Percentiles rank a stretch among this genome's conserved stretches.
These are phyloP conservation scores for Corynorhinus townsendii DNA, from an alignment of 2,113 vertebrate species.

Conservation along the genomic window DNA sequence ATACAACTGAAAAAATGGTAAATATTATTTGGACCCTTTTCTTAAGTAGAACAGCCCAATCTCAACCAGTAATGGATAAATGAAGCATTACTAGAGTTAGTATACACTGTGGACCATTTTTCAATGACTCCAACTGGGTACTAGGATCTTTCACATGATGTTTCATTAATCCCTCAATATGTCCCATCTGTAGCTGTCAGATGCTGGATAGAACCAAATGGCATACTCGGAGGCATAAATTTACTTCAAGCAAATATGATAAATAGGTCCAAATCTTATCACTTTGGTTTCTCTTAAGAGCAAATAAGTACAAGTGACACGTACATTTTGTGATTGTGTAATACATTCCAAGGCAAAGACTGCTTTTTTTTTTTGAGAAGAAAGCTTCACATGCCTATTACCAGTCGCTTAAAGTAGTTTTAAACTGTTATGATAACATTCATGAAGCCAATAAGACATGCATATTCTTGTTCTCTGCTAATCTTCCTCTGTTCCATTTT, in stretches of 20 bases:
- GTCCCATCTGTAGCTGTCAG: neutral
- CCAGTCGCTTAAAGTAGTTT: conserved; percentile 45
- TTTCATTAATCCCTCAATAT: neutral
- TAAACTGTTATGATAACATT: conserved; percentile 40
- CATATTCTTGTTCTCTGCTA: conserved; percentile 64
- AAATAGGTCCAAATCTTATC: neutral
- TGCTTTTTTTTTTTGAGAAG: neutral
- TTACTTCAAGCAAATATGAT: conserved; percentile 3
- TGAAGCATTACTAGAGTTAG: neutral
- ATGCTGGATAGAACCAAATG: neutral
- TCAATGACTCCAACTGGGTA: neutral
- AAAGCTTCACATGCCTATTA: conserved; percentile 28
- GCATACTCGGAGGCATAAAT: neutral
- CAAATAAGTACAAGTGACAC: conserved; percentile 31
- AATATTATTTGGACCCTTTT: neutral
- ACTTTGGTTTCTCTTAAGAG: conserved; percentile 22
- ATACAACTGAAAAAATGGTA: neutral
- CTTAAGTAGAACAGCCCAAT: neutral
- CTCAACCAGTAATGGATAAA: neutral
- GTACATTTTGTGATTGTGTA: conserved; percentile 18
- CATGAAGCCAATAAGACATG: conserved; percentile 54
- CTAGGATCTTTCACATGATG: neutral
- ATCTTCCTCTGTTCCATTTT: conserved; percentile 24
- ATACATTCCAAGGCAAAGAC: conserved; percentile 23
- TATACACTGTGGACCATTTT: neutral